These are phyloP conservation scores for Berghia stephanieae DNA, from an alignment of 1,140 invertebrate genomes.

Conservation along the genomic window DNA sequence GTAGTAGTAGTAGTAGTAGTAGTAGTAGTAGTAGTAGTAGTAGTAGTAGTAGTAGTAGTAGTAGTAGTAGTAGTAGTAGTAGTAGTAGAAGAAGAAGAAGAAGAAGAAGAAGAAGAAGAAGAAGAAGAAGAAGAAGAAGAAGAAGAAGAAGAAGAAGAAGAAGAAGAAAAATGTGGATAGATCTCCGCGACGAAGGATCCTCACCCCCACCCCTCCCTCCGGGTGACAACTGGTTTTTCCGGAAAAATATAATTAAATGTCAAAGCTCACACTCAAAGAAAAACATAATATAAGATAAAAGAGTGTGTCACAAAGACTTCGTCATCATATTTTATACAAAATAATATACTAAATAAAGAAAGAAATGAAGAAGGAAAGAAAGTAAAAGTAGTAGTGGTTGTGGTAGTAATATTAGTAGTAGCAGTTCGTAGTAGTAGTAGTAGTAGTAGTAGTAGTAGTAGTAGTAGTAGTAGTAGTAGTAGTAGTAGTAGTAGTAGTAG, in stretches of 20 bases:
- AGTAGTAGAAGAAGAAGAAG: background rate
- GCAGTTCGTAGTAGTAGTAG: constrained; percentile 1
- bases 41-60: background rate
- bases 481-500: constrained; percentile 26
- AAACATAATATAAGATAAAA: too few species aligned
- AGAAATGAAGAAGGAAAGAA: too few species aligned
- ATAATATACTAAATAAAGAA: too few species aligned
- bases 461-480: constrained; percentile 27
- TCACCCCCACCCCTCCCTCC: too few species aligned
- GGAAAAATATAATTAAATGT: too few species aligned
- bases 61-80: constrained; percentile 2
- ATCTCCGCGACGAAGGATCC: too few species aligned
- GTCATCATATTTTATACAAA: too few species aligned
- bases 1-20: background rate
- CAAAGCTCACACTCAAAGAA: too few species aligned
- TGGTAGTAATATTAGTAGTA: background rate
- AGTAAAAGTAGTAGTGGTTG: background rate
- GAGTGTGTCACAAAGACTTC: too few species aligned
- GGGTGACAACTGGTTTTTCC: too few species aligned
- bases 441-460: constrained; percentile 23
- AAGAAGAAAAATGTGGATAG: too few species aligned
- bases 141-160: background rate
- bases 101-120: background rate
- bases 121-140: background rate
- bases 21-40: background rate